Evolutionary conservation across 2,113 vertebrate species (phyloP).

Genomic region (Seriola rivoliana): DNA sequence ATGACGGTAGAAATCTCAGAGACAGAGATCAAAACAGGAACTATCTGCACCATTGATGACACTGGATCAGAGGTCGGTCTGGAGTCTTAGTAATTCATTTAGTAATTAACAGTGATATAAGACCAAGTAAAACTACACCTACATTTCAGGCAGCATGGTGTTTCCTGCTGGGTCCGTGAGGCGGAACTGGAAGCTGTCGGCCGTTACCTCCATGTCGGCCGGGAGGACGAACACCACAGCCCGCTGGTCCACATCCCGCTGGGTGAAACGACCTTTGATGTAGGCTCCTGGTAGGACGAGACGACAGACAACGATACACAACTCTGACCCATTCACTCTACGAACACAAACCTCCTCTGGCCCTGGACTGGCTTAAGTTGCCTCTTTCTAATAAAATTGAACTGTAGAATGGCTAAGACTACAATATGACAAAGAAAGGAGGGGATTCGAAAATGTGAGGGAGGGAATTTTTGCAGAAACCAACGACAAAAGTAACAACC

Average conservation of each 20-base stretch:
- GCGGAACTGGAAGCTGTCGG: constrained; percentile 82
- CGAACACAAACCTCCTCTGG: neutral
- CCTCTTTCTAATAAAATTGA: too few species aligned
- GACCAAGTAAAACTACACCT: constrained; percentile 9
- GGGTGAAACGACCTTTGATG: constrained; percentile 77
- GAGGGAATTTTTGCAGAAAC: neutral
- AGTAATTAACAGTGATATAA: too few species aligned
- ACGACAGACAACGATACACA: neutral
- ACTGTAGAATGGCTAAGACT: too few species aligned
- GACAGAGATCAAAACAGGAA: too few species aligned
- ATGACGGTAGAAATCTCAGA: too few species aligned
- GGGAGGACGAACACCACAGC: constrained; percentile 78
- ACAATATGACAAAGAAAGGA: too few species aligned
- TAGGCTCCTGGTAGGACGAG: constrained; percentile 76
- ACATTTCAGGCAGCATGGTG: constrained; percentile 76
- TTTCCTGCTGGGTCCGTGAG: constrained; percentile 83
- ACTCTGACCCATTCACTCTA: neutral
- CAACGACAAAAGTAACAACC: neutral
- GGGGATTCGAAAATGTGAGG: too few species aligned
- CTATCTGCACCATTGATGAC: too few species aligned
- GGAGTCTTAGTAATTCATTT: too few species aligned
- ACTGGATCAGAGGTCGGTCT: too few species aligned
- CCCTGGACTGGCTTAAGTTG: neutral
- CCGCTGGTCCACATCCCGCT: constrained; percentile 80
- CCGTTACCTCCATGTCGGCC: constrained; percentile 71